Evolutionary conservation across 2,113 vertebrate genomes (phyloP).

Genomic region (Thunnus thynnus): DNA sequence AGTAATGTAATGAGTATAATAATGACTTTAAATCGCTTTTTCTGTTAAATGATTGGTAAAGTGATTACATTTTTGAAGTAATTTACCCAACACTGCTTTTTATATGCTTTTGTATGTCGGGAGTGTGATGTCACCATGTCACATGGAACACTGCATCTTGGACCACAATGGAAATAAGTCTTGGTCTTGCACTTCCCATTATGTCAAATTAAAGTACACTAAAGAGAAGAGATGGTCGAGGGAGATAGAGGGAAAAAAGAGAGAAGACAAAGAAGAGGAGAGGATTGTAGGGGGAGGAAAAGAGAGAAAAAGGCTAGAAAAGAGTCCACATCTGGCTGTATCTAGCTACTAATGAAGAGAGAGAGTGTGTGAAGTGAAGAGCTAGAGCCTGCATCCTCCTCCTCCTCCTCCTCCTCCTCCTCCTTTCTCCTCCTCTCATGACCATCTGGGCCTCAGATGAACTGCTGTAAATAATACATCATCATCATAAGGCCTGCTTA

Average conservation of each 20-base stretch:
- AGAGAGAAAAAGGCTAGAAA: background rate
- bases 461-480: constrained; percentile 44
- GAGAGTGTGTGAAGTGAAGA: background rate
- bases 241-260: background rate
- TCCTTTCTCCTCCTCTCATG: background rate
- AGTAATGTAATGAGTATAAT: no score
- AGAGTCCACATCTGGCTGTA: background rate
- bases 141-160: no score
- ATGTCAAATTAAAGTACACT: no score
- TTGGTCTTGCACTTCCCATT: no score
- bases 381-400: constrained; percentile 22
- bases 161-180: no score
- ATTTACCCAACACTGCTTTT: no score
- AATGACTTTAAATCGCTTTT: no score
- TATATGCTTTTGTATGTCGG: no score
- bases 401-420: constrained; percentile 11
- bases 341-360: background rate
- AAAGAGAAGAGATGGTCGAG: background rate
- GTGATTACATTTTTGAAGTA: no score
- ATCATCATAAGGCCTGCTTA: constrained; percentile 19
- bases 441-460: constrained; percentile 39
- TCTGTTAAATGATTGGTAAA: no score
- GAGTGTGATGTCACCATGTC: no score
- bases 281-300: background rate
- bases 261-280: background rate